A percentile compares a stretch with the other conserved stretches of the same genome.
Evolutionary conservation across 2,888 invertebrate genomes (phyloP).

Genomic region (Acrobasis suavella): DNA sequence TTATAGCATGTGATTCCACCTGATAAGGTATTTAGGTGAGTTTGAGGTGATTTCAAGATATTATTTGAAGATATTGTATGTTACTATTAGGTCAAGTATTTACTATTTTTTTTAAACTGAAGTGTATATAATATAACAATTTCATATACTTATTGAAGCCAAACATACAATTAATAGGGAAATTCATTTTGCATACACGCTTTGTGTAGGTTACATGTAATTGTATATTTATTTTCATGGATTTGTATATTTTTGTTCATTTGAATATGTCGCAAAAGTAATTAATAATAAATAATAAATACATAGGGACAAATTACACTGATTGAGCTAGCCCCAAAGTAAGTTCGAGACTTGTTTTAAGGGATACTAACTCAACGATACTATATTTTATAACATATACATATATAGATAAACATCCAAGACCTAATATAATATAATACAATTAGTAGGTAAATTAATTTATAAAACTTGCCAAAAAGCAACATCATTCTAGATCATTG

Average conservation of each 20-base stretch:
- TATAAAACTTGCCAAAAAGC: slow-evolving; percentile 13
- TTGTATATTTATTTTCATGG: slow-evolving; percentile 1
- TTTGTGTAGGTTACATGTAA: background rate
- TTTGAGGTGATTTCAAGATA: background rate
- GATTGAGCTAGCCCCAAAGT: no score
- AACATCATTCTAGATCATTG: slow-evolving; percentile 29
- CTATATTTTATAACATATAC: no score
- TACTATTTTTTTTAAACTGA: background rate
- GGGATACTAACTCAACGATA: no score
- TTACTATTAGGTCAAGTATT: background rate
- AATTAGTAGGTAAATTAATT: background rate
- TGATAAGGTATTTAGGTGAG: background rate
- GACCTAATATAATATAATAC: no score
- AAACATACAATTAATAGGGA: background rate
- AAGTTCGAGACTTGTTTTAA: no score
- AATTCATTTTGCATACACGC: background rate
- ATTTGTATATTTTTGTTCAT: slow-evolving; percentile 31
- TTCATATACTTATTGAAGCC: background rate
- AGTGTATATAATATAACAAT: background rate
- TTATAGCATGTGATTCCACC: background rate
- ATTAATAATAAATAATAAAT: no score
- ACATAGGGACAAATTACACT: no score
- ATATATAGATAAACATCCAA: no score
- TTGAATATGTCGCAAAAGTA: slow-evolving; percentile 14
- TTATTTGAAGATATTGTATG: background rate